phyloP scores from a whole-genome alignment of 2,113 vertebrate genomes.

The Bufo bufo region DNA sequence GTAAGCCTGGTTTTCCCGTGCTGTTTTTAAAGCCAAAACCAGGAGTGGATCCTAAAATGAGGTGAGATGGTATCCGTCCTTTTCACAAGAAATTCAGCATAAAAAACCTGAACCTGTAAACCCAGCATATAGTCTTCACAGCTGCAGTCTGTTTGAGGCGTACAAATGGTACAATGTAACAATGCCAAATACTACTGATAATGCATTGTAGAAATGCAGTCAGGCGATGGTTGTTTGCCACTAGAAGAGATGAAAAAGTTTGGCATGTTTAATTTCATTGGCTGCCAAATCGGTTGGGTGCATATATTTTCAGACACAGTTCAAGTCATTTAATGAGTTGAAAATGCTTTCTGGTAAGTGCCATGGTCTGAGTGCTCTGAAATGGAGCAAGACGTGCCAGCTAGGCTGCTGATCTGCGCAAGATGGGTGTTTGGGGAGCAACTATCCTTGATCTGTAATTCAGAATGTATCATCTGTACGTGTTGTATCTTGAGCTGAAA shows the following conservation, averaged over 20 bases:
- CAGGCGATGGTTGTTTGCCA: conserved; percentile 20
- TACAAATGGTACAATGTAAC: conserved; percentile 13
- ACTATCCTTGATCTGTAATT: neutral
- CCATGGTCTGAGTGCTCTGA: neutral
- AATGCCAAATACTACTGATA: conserved; percentile 16
- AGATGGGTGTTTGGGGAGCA: neutral
- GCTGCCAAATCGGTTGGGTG: conserved; percentile 50
- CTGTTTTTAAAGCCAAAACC: too few relatives aligned
- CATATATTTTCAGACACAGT: conserved; percentile 32
- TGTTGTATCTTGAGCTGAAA: neutral
- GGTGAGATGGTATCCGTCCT: too few relatives aligned
- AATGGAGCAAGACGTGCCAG: conserved; percentile 4
- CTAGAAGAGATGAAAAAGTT: conserved; percentile 38
- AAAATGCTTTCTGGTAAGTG: conserved; percentile 43
- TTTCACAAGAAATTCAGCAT: too few relatives aligned
- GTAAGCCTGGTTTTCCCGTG: too few relatives aligned
- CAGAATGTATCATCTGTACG: neutral
- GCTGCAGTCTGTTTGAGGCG: neutral
- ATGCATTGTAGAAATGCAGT: conserved; percentile 46
- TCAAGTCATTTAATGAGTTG: conserved; percentile 52
- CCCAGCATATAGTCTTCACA: neutral
- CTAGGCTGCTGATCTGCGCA: neutral
- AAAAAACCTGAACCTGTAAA: too few relatives aligned
- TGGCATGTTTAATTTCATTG: conserved; percentile 21
- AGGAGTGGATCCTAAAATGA: too few relatives aligned